Base-by-base conservation (phyloP, 2,888 invertebrate genomes). In the Drosophila recens region DNA sequence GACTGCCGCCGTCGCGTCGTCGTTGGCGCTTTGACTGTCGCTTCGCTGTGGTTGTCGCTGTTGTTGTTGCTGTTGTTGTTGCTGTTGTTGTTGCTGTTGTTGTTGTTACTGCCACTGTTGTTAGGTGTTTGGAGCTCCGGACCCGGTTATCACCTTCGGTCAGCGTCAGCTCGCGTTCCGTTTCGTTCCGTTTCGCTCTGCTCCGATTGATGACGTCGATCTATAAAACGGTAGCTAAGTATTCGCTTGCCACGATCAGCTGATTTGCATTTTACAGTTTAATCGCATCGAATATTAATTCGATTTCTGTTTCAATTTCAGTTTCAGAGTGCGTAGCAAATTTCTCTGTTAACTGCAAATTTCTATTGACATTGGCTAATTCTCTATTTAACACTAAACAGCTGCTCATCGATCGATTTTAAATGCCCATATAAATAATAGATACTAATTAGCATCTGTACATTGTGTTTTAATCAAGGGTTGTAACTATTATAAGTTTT, bases 131-230 rank as follows among this genome's bases (percentile, higher is more conserved):
- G 57, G 56, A 23, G 53, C 58, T 67, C 45, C 58, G 52, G 59
- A 63, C 69, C 59, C 65, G 77, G 80, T 80, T 83, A 82, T 86
- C 79, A 71, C 63, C 61, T 67, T 72, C 69, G 73, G 71, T 67
- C 78, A 72, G 51, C 56, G 61, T 36, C 45, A 52, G 27, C 49
- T 68, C 30, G 6, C 30, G 30, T 30, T 30, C 46, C 4, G 42
- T 75, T 71, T 43, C 63, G 45, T 75, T 71, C 46, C 63, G 42
- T 72, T 71, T 43, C 63, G 45, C 72, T 71, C 46, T 61, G 66
- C 45, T 67, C 45, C 67, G 73, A 66, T 70, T 61, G 63, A 66
- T 76, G 70, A 80, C 79, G 80, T 65, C 62, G 57, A 67, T 64
- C 56, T 57, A 62, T 8, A 13, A 77, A 66, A 43, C 54, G 53